A percentile compares a stretch with the other conserved stretches of the same genome.
Conservation (phyloP, 1,140 invertebrate genomes). For the Drosophila orena region DNA sequence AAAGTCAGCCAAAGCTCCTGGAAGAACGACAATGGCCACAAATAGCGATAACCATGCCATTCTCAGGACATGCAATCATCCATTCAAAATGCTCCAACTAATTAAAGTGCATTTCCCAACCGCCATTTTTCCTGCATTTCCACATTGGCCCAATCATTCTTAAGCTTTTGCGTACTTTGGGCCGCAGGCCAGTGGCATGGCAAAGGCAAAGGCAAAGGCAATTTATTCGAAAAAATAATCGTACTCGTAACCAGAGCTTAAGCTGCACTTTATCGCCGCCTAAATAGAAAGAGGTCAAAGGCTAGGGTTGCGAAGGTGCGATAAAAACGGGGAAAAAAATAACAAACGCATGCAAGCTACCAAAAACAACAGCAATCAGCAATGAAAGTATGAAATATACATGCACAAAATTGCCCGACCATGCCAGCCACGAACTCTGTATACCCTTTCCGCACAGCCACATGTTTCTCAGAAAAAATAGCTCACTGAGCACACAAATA, state of each 20-base stretch:
- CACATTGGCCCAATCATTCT: slow-evolving; percentile 12
- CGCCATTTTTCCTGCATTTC: not conserved
- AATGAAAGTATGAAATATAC: slow-evolving; percentile 35
- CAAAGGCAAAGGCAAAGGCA: slow-evolving; percentile 30
- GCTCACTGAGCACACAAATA: slow-evolving; percentile 1
- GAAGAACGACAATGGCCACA: slow-evolving; percentile 8
- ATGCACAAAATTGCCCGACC: not conserved
- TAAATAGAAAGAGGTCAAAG: slow-evolving; percentile 30
- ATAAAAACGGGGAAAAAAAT: slow-evolving; percentile 31
- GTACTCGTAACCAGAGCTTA: slow-evolving; percentile 27
- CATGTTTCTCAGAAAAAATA: not conserved
- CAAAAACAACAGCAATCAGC: slow-evolving; percentile 31
- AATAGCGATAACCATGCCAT: slow-evolving; percentile 63
- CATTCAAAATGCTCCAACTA: slow-evolving; percentile 55
- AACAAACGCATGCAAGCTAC: slow-evolving; percentile 35
- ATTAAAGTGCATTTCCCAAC: slow-evolving; percentile 50
- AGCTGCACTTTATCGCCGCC: slow-evolving; percentile 38
- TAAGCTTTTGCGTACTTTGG: slow-evolving; percentile 32
- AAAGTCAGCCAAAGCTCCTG: slow-evolving; percentile 1
- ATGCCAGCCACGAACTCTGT: not conserved
- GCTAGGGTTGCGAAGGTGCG: slow-evolving; percentile 49
- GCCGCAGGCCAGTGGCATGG: slow-evolving; percentile 29
- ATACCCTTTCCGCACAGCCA: slow-evolving; percentile 8
- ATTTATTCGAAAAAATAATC: slow-evolving; percentile 27
- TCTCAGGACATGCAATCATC: slow-evolving; percentile 65